Percentiles rank a stretch among this genome's conserved stretches.
These are phyloP conservation scores for Bellardia bayeri DNA, from an alignment of 2,888 invertebrate species.

Conservation along the genomic window DNA sequence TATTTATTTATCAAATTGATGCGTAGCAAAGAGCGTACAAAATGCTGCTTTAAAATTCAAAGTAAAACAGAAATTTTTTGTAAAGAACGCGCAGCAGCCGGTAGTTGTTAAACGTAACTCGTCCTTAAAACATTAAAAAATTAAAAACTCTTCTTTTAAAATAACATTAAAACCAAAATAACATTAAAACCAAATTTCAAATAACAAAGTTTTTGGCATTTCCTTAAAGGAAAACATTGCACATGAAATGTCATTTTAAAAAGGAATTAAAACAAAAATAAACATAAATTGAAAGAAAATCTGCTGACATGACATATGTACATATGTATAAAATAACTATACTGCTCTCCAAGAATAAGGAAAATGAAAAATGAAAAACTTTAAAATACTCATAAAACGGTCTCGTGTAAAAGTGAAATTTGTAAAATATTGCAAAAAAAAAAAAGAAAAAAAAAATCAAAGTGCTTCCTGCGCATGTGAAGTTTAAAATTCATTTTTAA, in stretches of 20 bases:
- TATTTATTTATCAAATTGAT: conserved; percentile 68
- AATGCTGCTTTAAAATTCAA: conserved; percentile 24
- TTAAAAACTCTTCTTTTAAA: conserved; percentile 20
- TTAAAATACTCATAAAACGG: conserved; percentile 47
- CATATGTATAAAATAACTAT: conserved; percentile 26
- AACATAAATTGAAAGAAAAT: conserved; percentile 39
- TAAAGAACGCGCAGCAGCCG: conserved; percentile 59
- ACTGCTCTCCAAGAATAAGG: conserved; percentile 44
- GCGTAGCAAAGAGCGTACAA: conserved; percentile 68
- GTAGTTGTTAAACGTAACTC: conserved; percentile 68
- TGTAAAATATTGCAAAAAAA: conserved; percentile 54
- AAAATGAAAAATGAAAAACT: conserved; percentile 66
- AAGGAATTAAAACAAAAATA: conserved; percentile 61
- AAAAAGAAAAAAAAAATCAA: neutral
- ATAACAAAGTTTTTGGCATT: conserved; percentile 9
- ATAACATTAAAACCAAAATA: conserved; percentile 14
- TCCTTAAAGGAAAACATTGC: conserved; percentile 5
- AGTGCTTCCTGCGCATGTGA: conserved; percentile 75
- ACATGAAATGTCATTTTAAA: conserved; percentile 58
- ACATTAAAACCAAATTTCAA: too few relatives aligned
- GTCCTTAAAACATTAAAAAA: conserved; percentile 69
- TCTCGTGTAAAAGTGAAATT: conserved; percentile 51
- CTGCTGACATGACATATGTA: conserved; percentile 13
- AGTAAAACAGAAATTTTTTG: conserved; percentile 54
- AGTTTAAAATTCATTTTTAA: conserved; percentile 70